These are phyloP conservation scores for Odontophorus gujanensis DNA, from an alignment of 2,113 vertebrate genomes.

Conservation along the genomic window DNA sequence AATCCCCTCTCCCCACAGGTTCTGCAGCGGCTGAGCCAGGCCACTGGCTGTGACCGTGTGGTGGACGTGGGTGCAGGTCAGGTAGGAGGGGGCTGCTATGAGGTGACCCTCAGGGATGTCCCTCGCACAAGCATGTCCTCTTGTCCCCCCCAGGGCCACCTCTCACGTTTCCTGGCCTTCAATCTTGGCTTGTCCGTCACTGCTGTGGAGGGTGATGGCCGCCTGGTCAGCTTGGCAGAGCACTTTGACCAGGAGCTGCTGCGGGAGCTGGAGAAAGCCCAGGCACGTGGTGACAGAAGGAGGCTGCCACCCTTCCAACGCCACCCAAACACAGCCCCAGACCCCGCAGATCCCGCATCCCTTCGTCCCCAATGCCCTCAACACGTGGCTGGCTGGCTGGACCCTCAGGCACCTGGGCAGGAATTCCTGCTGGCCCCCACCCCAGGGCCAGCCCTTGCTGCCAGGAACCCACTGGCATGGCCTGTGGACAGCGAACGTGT, in stretches of 20 bases:
- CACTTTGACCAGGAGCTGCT: slow-evolving; percentile 84
- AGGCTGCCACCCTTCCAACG: fast-evolving
- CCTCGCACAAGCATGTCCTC: not conserved
- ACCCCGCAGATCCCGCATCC: not conserved
- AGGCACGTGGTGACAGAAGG: not conserved
- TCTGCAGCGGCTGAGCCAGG: slow-evolving; percentile 84
- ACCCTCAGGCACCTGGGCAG: slow-evolving; percentile 81
- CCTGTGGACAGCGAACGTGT: not conserved
- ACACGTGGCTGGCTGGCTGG: slow-evolving; percentile 84
- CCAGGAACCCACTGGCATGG: not conserved
- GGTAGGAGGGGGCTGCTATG: not conserved
- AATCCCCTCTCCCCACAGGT: slow-evolving; percentile 72
- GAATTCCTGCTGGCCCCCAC: slow-evolving; percentile 80
- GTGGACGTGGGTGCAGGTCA: slow-evolving; percentile 93
- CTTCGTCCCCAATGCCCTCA: slow-evolving; percentile 50
- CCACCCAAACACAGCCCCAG: fast-evolving
- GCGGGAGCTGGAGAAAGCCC: slow-evolving; percentile 77
- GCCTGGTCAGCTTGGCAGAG: slow-evolving; percentile 79
- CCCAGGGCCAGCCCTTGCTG: fast-evolving
- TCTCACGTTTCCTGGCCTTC: slow-evolving; percentile 89
- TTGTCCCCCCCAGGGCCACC: slow-evolving; percentile 82
- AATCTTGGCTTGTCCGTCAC: slow-evolving; percentile 86
- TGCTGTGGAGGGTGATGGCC: slow-evolving; percentile 84
- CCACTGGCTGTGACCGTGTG: slow-evolving; percentile 79
- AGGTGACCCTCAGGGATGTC: not conserved